These are phyloP conservation scores for Sinotaia quadrata DNA, from an alignment of 2,888 invertebrate species.

Conservation along the genomic window DNA sequence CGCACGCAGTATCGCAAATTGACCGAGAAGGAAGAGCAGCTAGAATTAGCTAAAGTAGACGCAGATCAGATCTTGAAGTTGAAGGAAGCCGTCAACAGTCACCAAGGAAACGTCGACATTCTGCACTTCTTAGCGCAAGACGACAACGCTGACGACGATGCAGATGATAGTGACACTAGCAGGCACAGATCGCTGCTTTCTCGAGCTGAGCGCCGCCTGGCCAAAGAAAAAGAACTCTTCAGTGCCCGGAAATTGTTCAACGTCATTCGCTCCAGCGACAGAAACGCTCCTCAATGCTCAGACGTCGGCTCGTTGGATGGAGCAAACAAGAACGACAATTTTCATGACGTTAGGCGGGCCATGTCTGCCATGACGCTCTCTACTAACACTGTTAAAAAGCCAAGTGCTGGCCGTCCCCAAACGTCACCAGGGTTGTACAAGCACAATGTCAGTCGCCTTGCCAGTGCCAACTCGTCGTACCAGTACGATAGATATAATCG, in stretches of 20 bases:
- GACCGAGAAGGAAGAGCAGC: slow-evolving; percentile 28
- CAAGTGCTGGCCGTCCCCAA: slow-evolving; percentile 1
- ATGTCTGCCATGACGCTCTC: not conserved
- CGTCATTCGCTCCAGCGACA: not conserved
- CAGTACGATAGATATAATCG: too few species aligned
- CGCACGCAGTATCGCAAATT: slow-evolving; percentile 10
- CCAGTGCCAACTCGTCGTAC: not conserved
- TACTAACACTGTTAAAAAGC: not conserved
- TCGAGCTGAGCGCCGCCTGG: slow-evolving; percentile 21
- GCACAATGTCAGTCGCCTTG: too few species aligned
- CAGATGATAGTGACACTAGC: not conserved
- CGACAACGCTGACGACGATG: not conserved
- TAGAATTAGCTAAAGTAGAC: slow-evolving; percentile 26
- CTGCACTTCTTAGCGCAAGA: not conserved
- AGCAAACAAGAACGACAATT: not conserved
- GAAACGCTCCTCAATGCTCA: too few species aligned
- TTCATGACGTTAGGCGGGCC: not conserved
- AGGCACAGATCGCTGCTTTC: slow-evolving; percentile 1
- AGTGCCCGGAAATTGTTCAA: slow-evolving; percentile 37
- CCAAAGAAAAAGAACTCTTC: slow-evolving; percentile 30
- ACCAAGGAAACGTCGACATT: not conserved
- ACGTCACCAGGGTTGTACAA: slow-evolving; percentile 6
- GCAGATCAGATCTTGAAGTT: slow-evolving; percentile 30
- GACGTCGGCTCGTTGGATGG: too few species aligned
- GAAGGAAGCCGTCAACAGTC: slow-evolving; percentile 30